Evolutionary conservation across 2,113 vertebrate genomes (phyloP).

Genomic region (Setophaga kirtlandii): DNA sequence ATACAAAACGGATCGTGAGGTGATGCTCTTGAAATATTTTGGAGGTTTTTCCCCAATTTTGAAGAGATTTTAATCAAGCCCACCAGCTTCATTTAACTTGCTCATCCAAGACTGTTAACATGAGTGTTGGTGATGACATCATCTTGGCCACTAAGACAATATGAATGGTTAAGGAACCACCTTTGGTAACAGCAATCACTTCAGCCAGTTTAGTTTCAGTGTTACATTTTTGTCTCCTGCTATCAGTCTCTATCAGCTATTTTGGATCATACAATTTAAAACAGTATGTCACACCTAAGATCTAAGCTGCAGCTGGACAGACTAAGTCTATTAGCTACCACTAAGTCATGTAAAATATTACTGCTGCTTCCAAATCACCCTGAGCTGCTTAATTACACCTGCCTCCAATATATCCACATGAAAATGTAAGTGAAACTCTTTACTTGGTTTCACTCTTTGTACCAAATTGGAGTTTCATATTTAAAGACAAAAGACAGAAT

Average conservation of each 20-base stretch:
- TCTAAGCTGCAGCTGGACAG: background rate
- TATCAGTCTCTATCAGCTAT: background rate
- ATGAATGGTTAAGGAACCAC: background rate
- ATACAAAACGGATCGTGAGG: background rate
- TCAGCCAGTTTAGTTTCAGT: background rate
- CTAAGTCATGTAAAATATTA: background rate
- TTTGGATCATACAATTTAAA: background rate
- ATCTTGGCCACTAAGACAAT: background rate
- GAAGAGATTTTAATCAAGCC: background rate
- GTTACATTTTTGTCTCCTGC: background rate
- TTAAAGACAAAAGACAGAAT: background rate
- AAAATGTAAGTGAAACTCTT: background rate
- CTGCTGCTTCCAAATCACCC: background rate
- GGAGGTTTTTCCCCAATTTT: rapidly evolving
- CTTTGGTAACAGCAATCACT: background rate
- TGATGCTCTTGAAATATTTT: background rate
- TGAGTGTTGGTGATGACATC: background rate
- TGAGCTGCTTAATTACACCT: background rate
- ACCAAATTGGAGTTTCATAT: background rate
- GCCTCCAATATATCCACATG: background rate
- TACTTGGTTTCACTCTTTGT: background rate
- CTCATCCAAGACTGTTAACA: background rate
- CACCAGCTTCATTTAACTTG: background rate
- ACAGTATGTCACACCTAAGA: background rate
- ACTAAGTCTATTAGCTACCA: background rate